A percentile compares a stretch with the other conserved stretches of the same genome.
These are phyloP conservation scores for Euphydryas editha DNA, from an alignment of 2,888 invertebrate genomes.

Conservation along the genomic window DNA sequence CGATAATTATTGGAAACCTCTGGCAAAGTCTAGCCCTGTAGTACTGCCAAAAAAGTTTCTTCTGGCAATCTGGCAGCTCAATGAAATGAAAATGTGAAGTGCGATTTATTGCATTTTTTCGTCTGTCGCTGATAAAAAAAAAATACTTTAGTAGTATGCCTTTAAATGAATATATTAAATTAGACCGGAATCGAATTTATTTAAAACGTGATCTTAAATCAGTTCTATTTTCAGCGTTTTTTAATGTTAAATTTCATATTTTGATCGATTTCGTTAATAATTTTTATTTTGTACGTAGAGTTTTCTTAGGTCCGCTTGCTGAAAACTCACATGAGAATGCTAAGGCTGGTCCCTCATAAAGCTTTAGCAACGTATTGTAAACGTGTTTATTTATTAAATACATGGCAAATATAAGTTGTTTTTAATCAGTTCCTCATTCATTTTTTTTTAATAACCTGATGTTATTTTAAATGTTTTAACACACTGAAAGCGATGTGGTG, in stretches of 20 bases:
- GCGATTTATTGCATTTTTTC: neutral
- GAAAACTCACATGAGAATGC: constrained; percentile 49
- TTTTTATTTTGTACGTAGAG: constrained; percentile 26
- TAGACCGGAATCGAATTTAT: constrained; percentile 19
- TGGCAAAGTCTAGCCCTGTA: constrained; percentile 14
- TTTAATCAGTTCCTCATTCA: constrained; percentile 14
- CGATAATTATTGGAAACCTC: constrained; percentile 5
- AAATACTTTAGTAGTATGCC: neutral
- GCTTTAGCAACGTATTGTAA: constrained; percentile 74
- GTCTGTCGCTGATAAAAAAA: neutral
- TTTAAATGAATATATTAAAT: constrained; percentile 1
- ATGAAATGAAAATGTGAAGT: constrained; percentile 14
- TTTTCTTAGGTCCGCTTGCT: constrained; percentile 48
- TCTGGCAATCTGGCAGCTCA: constrained; percentile 10
- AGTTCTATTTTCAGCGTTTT: constrained; percentile 12
- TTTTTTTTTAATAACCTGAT: no score
- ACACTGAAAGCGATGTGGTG: no score
- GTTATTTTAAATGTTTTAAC: no score
- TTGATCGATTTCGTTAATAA: constrained; percentile 20
- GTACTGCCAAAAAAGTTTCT: constrained; percentile 3
- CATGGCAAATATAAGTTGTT: constrained; percentile 50
- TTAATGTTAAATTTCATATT: constrained; percentile 8
- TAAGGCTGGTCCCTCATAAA: constrained; percentile 64
- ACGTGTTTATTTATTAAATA: constrained; percentile 77
- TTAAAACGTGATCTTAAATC: neutral